These are phyloP conservation scores for Miltochrista miniata DNA, from an alignment of 2,888 invertebrate genomes.

Conservation along the genomic window DNA sequence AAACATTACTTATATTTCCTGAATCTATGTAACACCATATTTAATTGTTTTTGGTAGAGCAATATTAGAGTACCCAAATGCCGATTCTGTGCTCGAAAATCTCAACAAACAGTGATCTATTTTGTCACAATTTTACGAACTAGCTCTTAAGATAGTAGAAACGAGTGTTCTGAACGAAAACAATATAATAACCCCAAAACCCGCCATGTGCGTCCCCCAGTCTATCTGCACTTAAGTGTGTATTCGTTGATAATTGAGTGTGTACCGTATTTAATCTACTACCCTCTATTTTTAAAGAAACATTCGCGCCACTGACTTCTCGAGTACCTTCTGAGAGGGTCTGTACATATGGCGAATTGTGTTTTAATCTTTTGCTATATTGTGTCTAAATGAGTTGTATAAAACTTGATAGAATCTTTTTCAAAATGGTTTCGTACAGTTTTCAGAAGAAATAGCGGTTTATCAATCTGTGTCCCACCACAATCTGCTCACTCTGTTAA, in stretches of 20 bases:
- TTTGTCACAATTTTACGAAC: no score
- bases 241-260: slow-evolving; percentile 71
- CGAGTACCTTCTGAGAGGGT: slow-evolving; percentile 43
- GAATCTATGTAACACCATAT: no score
- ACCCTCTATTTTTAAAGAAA: slow-evolving; percentile 66
- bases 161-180: no score
- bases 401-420: background rate
- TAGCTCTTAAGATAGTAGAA: no score
- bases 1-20: no score
- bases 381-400: background rate
- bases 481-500: no score
- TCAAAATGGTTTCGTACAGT: background rate
- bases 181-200: background rate
- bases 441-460: no score
- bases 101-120: no score
- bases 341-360: slow-evolving; percentile 59
- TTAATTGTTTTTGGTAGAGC: no score
- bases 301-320: slow-evolving; percentile 57
- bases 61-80: no score
- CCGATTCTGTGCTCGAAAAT: no score
- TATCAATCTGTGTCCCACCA: no score
- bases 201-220: slow-evolving; percentile 30
- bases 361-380: slow-evolving; percentile 7
- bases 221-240: slow-evolving; percentile 57
- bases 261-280: slow-evolving; percentile 41